Conservation (phyloP, 2,888 invertebrate species). For the Xestia rhomboidea region DNA sequence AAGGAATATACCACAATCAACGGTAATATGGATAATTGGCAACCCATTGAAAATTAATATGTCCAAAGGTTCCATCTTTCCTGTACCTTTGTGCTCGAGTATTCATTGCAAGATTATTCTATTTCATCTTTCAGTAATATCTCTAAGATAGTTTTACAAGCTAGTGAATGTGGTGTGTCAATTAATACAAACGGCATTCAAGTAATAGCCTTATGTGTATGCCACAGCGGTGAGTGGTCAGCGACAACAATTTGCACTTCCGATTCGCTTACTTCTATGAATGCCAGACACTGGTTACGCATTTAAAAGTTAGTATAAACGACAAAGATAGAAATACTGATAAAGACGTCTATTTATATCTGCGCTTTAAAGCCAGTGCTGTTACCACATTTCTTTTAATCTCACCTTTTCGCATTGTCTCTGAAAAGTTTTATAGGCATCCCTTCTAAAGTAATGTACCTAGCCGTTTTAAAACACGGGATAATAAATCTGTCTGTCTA, state of each 20-base stretch:
- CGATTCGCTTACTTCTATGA: constrained; percentile 14
- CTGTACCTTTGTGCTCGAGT: background rate
- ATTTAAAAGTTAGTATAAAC: background rate
- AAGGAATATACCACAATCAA: background rate
- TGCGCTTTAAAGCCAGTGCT: background rate
- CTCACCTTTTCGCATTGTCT: constrained; percentile 8
- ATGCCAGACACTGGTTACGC: background rate
- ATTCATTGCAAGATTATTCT: constrained; percentile 1
- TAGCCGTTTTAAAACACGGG: constrained; percentile 9
- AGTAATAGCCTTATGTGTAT: constrained; percentile 17
- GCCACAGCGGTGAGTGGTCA: constrained; percentile 1
- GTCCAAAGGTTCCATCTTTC: background rate
- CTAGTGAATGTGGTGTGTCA: background rate
- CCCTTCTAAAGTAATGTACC: constrained; percentile 8
- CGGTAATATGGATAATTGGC: background rate
- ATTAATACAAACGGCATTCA: constrained; percentile 23
- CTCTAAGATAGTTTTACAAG: background rate
- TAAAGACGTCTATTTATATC: background rate
- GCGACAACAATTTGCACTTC: constrained; percentile 30
- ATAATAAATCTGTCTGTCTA: constrained; percentile 20
- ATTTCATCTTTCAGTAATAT: background rate
- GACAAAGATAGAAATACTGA: background rate
- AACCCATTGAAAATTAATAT: background rate
- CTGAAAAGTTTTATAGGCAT: constrained; percentile 1
- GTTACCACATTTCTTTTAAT: background rate